Evolutionary conservation across 2,888 invertebrate genomes (phyloP).

Genomic region (Pristionchus mayeri): DNA sequence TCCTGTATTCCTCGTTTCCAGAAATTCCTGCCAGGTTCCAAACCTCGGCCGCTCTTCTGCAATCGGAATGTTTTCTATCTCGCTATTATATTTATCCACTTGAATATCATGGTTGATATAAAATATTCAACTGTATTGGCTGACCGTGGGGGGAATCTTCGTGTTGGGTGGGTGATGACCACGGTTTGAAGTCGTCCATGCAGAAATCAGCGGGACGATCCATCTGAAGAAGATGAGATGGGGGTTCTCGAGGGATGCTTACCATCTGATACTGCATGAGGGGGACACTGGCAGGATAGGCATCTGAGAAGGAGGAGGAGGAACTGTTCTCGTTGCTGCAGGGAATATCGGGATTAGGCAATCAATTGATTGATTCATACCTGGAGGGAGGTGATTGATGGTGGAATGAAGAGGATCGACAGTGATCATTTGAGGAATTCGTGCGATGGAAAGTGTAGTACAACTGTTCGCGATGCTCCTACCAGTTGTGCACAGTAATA

Average conservation of each 20-base stretch:
- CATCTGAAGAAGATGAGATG: not conserved
- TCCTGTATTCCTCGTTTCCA: not conserved
- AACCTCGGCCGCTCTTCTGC: not conserved
- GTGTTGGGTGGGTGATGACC: not conserved
- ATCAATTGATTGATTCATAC: too few species aligned
- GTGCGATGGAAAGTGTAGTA: not conserved
- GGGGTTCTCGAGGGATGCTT: not conserved
- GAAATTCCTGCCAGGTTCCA: not conserved
- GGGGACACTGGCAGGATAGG: not conserved
- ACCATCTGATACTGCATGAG: not conserved
- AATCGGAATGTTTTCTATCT: not conserved
- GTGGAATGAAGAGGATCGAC: not conserved
- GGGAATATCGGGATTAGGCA: not conserved
- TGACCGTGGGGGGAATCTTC: not conserved
- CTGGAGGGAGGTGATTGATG: not conserved
- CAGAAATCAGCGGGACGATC: not conserved
- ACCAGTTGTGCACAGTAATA: not conserved
- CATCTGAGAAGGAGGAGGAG: not conserved
- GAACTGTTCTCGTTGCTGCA: not conserved
- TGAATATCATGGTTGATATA: too few species aligned
- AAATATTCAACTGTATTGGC: too few species aligned
- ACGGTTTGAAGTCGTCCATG: not conserved
- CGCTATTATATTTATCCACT: too few species aligned
- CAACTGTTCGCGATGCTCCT: slow-evolving; percentile 4
- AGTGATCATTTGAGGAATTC: not conserved